Percentiles rank a stretch among this genome's conserved stretches.
phyloP scores from a whole-genome alignment of 2,888 invertebrate genomes.

The Heliconius aoede region DNA sequence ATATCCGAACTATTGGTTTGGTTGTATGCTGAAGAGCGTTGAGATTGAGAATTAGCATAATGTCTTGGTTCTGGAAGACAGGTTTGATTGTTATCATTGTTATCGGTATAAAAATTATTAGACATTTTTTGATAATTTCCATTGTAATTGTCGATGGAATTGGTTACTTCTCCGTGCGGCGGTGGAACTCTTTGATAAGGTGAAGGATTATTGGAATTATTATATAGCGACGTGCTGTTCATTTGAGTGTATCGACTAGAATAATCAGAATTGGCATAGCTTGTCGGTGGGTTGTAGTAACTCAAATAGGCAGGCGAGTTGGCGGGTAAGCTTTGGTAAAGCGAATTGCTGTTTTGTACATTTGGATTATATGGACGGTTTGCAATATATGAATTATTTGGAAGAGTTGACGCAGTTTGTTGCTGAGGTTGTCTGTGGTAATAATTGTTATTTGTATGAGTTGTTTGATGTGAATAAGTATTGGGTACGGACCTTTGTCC shows the following conservation, averaged over 20 bases:
- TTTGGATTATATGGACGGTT: constrained; percentile 65
- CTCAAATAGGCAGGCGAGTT: constrained; percentile 76
- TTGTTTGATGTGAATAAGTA: constrained; percentile 70
- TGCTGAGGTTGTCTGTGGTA: constrained; percentile 74
- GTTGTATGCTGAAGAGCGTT: constrained; percentile 72
- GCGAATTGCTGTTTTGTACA: constrained; percentile 60
- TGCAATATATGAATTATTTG: constrained; percentile 59
- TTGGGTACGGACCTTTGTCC: constrained; percentile 69
- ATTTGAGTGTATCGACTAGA: constrained; percentile 79
- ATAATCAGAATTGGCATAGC: constrained; percentile 76
- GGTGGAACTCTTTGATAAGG: constrained; percentile 86
- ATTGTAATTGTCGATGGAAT: constrained; percentile 67
- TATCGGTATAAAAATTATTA: constrained; percentile 69
- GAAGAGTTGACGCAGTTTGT: constrained; percentile 55
- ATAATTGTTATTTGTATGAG: constrained; percentile 71
- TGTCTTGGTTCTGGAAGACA: constrained; percentile 64
- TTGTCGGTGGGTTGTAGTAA: constrained; percentile 81
- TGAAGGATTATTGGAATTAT: constrained; percentile 64
- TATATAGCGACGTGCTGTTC: constrained; percentile 61
- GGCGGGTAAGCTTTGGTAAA: constrained; percentile 80
- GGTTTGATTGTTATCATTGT: constrained; percentile 56
- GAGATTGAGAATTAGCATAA: constrained; percentile 68
- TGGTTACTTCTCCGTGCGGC: constrained; percentile 76
- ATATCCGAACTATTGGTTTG: constrained; percentile 64
- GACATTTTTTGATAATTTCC: constrained; percentile 73